Evolutionary conservation across 2,888 invertebrate genomes (phyloP).

Genomic region (Octonoba sinensis): DNA sequence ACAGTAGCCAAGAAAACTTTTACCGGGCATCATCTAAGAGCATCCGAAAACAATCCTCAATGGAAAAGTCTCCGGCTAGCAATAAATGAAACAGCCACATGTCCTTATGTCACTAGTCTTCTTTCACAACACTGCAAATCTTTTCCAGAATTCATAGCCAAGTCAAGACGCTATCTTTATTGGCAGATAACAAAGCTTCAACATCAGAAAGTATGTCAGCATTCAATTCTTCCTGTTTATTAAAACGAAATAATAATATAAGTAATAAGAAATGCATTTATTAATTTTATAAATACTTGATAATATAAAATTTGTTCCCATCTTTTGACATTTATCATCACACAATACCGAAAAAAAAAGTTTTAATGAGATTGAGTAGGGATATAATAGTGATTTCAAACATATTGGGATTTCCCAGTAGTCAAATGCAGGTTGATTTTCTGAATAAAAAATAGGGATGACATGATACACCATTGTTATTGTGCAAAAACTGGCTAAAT

Average conservation of each 20-base stretch:
- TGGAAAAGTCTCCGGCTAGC: slow-evolving; percentile 53
- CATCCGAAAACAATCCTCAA: slow-evolving; percentile 55
- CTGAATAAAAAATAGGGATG: no score
- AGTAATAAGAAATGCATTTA: no score
- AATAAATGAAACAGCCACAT: slow-evolving; percentile 34
- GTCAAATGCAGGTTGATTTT: background rate
- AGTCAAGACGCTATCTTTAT: slow-evolving; percentile 87
- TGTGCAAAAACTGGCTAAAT: no score
- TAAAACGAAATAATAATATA: slow-evolving; percentile 31
- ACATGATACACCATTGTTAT: no score
- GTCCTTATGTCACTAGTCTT: slow-evolving; percentile 28
- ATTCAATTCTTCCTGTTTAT: slow-evolving; percentile 82
- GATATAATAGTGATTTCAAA: no score
- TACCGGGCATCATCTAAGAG: slow-evolving; percentile 54
- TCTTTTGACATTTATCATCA: no score
- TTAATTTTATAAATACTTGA: no score
- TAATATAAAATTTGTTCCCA: no score
- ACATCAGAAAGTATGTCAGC: slow-evolving; percentile 86
- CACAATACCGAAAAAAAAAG: background rate
- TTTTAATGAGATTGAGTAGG: background rate
- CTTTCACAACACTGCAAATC: slow-evolving; percentile 11
- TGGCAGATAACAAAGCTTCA: slow-evolving; percentile 88
- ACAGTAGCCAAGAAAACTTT: slow-evolving; percentile 61
- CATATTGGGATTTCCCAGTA: background rate
- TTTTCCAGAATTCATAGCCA: slow-evolving; percentile 77